Percentiles rank a stretch among this genome's conserved stretches.
These are phyloP conservation scores for Marasmarcha lunaedactyla DNA, from an alignment of 2,888 invertebrate species.

Conservation along the genomic window DNA sequence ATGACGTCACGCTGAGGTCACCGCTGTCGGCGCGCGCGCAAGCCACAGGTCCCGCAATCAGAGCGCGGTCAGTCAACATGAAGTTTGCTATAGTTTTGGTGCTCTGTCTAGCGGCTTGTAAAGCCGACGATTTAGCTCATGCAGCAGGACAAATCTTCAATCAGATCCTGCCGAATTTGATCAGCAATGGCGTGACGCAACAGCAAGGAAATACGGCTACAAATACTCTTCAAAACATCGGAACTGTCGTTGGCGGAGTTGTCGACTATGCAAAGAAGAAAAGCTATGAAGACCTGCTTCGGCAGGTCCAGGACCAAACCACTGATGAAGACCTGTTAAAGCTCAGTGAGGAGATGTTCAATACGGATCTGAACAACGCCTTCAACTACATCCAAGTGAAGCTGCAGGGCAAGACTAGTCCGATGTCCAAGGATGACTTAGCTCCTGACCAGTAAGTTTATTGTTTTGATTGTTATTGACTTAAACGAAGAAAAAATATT, in stretches of 20 bases:
- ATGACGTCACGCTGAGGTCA: constrained; percentile 64
- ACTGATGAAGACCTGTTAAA: constrained; percentile 76
- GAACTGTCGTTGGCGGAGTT: constrained; percentile 59
- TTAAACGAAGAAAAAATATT: too few relatives aligned
- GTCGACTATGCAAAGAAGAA: constrained; percentile 62
- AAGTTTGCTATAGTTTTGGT: constrained; percentile 36
- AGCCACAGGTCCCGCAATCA: constrained; percentile 58
- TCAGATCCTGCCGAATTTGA: constrained; percentile 50
- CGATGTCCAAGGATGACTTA: constrained; percentile 77
- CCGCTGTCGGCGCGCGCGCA: constrained; percentile 37
- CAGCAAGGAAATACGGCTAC: constrained; percentile 50
- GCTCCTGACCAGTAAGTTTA: constrained; percentile 79
- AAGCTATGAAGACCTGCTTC: constrained; percentile 53
- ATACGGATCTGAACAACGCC: constrained; percentile 81
- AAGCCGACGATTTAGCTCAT: constrained; percentile 47
- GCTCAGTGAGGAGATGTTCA: constrained; percentile 78
- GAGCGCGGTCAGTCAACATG: constrained; percentile 46
- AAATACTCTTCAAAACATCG: constrained; percentile 52
- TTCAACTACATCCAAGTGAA: constrained; percentile 76
- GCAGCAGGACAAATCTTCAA: constrained; percentile 61
- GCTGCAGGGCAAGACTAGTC: constrained; percentile 79
- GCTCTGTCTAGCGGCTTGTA: constrained; percentile 31
- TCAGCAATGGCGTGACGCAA: constrained; percentile 42
- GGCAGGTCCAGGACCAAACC: constrained; percentile 61
- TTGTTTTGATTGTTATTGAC: too few relatives aligned